Evolutionary conservation across 2,797 vertebrate genomes (phyloP).

Genomic region (Anguilla anguilla): DNA sequence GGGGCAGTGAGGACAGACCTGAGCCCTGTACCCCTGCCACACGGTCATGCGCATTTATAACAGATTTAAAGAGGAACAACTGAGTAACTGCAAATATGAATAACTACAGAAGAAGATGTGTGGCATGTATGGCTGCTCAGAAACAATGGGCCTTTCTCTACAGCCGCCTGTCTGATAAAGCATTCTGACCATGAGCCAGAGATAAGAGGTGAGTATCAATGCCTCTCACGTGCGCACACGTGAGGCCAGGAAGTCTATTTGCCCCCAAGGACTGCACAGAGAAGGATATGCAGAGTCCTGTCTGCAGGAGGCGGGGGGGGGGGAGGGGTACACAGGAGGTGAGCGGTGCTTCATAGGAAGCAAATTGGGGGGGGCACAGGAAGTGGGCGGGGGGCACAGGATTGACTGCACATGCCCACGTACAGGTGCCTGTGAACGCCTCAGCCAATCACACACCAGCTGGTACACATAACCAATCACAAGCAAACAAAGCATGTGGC

Average conservation of each 20-base stretch:
- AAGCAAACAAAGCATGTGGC: background rate
- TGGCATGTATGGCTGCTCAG: background rate
- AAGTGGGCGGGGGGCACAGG: background rate
- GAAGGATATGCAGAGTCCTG: background rate
- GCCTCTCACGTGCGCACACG: background rate
- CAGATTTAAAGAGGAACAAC: background rate
- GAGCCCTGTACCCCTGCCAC: background rate
- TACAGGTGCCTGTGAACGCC: background rate
- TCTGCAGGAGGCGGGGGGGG: too few relatives aligned
- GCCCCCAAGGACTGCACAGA: background rate
- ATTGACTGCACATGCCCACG: too few relatives aligned
- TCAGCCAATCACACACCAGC: background rate
- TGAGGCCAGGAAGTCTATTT: background rate
- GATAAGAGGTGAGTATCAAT: background rate
- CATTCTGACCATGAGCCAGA: background rate
- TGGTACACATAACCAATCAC: background rate
- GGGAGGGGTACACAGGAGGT: background rate
- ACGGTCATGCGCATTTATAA: background rate
- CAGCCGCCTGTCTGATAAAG: background rate
- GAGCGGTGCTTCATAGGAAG: too few relatives aligned
- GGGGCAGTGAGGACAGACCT: background rate
- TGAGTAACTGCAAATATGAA: background rate
- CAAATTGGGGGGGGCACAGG: too few relatives aligned
- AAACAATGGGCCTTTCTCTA: background rate
- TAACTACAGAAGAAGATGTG: background rate